These are phyloP conservation scores for Anthopleura sola DNA, from an alignment of 64 coral and sea anemone genomes.

Conservation along the genomic window DNA sequence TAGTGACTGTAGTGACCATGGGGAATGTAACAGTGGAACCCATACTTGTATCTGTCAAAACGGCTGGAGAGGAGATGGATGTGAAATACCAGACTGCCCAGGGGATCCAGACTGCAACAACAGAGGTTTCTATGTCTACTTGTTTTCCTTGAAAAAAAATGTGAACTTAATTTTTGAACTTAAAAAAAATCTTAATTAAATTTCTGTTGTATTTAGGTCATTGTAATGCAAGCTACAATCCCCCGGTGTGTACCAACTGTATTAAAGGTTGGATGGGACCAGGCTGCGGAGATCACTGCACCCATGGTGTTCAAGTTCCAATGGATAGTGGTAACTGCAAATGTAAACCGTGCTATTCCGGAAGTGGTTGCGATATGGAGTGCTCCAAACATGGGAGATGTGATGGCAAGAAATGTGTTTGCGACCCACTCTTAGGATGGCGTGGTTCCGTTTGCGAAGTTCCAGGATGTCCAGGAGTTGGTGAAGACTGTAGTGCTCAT, in stretches of 20 bases:
- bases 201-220: conserved; percentile 38
- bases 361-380: conserved; percentile 77
- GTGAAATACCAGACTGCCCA: conserved; percentile 82
- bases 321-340: conserved; percentile 93
- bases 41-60: conserved; percentile 79
- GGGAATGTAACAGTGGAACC: conserved; percentile 84
- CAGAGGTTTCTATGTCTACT: conserved; percentile 31
- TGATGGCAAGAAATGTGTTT: conserved; percentile 40
- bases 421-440: conserved; percentile 78
- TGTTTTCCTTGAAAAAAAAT: no score
- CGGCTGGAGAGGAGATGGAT: conserved; percentile 90
- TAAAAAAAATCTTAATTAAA: no score
- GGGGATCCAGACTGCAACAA: conserved; percentile 77
- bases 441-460: conserved; percentile 85
- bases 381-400: conserved; percentile 80
- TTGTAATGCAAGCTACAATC: conserved; percentile 59
- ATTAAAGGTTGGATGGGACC: conserved; percentile 85
- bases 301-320: conserved; percentile 68
- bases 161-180: no score
- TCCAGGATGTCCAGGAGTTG: conserved; percentile 88
- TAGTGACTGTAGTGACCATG: conserved; percentile 74
- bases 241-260: conserved; percentile 84
- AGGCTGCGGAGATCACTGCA: conserved; percentile 74
- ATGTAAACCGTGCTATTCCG: conserved; percentile 81
- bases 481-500: conserved; percentile 83